Evolutionary conservation across 2,888 invertebrate species (phyloP).

Genomic region (Mimachlamys varia): DNA sequence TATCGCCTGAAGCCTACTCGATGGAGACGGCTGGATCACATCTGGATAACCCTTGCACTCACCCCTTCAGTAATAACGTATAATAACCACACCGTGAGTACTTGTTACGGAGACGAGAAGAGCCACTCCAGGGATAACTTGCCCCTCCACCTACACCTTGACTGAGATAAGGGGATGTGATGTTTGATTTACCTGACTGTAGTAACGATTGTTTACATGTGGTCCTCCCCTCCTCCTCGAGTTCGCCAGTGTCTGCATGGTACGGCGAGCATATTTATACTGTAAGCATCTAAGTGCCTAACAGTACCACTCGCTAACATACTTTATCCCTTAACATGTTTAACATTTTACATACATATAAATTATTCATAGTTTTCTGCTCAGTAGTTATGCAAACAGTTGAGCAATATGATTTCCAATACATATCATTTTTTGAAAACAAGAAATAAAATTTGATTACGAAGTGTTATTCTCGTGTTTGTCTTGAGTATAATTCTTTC

Average conservation of each 20-base stretch:
- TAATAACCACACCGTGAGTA: not conserved
- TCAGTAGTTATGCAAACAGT: too few species aligned
- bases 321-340: too few species aligned
- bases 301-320: not conserved
- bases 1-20: conserved; percentile 4
- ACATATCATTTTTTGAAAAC: too few species aligned
- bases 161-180: conserved; percentile 6
- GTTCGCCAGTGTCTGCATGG: not conserved
- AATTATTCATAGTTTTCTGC: too few species aligned
- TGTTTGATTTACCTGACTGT: not conserved
- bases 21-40: not conserved
- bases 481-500: too few species aligned
- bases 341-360: too few species aligned
- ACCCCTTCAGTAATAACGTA: not conserved
- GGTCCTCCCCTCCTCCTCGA: not conserved
- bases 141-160: not conserved
- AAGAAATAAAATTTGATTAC: too few species aligned
- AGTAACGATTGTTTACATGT: not conserved
- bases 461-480: too few species aligned
- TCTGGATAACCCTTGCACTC: not conserved
- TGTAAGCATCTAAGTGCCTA: not conserved
- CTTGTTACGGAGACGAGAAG: conserved; percentile 21
- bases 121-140: not conserved
- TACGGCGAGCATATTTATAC: not conserved
- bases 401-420: too few species aligned